phyloP scores from a whole-genome alignment of 1,140 invertebrate species.

The Thalassaphorura encarpata region DNA sequence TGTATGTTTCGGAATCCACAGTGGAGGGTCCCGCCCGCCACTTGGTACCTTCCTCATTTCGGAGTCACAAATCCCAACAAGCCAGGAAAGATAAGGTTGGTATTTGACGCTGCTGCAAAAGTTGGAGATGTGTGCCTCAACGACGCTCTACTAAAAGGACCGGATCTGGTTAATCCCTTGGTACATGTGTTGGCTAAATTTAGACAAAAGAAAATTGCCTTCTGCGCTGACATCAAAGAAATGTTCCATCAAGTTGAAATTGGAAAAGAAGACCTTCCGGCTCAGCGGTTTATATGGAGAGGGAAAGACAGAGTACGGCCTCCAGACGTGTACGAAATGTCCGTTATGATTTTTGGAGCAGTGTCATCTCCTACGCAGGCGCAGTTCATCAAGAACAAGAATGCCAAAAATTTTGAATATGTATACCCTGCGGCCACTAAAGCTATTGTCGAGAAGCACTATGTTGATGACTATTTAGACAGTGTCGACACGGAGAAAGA shows the following conservation, averaged over 20 bases:
- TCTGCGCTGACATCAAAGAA: slow-evolving; percentile 18
- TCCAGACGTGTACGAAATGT: slow-evolving; percentile 13
- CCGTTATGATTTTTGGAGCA: slow-evolving; percentile 21
- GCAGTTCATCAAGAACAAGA: slow-evolving; percentile 12
- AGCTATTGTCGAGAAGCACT: slow-evolving; percentile 10
- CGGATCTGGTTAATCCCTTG: slow-evolving; percentile 15
- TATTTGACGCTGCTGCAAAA: slow-evolving; percentile 11
- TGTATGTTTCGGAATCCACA: background rate
- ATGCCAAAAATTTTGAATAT: slow-evolving; percentile 8
- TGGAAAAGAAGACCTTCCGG: background rate
- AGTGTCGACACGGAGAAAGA: slow-evolving; percentile 12
- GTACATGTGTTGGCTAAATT: slow-evolving; percentile 11
- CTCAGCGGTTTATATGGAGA: slow-evolving; percentile 24
- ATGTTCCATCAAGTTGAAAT: slow-evolving; percentile 19
- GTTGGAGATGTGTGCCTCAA: slow-evolving; percentile 17
- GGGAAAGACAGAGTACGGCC: background rate
- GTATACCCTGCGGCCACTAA: slow-evolving; percentile 1
- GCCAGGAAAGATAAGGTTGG: slow-evolving; percentile 10
- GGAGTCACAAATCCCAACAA: slow-evolving; percentile 12
- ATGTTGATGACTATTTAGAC: slow-evolving; percentile 25
- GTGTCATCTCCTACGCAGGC: slow-evolving; percentile 17
- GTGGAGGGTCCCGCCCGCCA: background rate
- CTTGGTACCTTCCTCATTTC: slow-evolving; percentile 15
- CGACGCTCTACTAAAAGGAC: slow-evolving; percentile 9
- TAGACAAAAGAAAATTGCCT: slow-evolving; percentile 11